Evolutionary conservation across 2,888 invertebrate genomes (phyloP).

Genomic region (Itoplectis maculator): DNA sequence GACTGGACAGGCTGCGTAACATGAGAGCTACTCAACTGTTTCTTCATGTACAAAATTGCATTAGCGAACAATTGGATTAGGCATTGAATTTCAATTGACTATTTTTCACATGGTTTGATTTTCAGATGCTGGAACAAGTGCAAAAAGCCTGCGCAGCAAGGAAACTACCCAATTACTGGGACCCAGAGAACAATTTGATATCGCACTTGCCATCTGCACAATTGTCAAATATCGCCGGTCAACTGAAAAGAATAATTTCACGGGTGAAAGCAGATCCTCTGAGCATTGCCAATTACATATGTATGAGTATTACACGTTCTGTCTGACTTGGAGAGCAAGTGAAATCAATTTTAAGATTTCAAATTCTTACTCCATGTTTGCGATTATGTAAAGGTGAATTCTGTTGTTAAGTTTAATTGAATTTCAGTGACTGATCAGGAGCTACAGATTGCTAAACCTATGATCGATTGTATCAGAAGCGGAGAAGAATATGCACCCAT

Average conservation of each 20-base stretch:
- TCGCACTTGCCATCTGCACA: slow-evolving; percentile 43
- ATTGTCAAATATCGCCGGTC: slow-evolving; percentile 57
- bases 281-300: slow-evolving; percentile 75
- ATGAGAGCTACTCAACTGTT: slow-evolving; percentile 66
- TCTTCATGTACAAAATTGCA: slow-evolving; percentile 68
- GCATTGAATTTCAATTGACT: slow-evolving; percentile 60
- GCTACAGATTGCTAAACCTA: too few species aligned
- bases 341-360: too few species aligned
- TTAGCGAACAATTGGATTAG: background rate
- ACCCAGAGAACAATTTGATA: slow-evolving; percentile 85
- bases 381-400: too few species aligned
- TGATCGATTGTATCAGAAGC: too few species aligned
- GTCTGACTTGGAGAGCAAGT: background rate
- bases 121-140: slow-evolving; percentile 84
- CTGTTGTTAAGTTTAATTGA: too few species aligned
- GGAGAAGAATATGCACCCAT: too few species aligned
- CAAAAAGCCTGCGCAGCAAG: slow-evolving; percentile 77
- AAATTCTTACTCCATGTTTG: too few species aligned
- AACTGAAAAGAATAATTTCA: slow-evolving; percentile 68
- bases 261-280: slow-evolving; percentile 71
- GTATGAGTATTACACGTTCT: slow-evolving; percentile 76
- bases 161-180: slow-evolving; percentile 86
- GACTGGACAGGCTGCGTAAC: slow-evolving; percentile 2
- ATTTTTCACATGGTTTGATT: slow-evolving; percentile 75
- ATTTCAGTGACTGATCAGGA: too few species aligned